Conservation (phyloP, 2,888 invertebrate genomes). For the Malacosoma neustria region DNA sequence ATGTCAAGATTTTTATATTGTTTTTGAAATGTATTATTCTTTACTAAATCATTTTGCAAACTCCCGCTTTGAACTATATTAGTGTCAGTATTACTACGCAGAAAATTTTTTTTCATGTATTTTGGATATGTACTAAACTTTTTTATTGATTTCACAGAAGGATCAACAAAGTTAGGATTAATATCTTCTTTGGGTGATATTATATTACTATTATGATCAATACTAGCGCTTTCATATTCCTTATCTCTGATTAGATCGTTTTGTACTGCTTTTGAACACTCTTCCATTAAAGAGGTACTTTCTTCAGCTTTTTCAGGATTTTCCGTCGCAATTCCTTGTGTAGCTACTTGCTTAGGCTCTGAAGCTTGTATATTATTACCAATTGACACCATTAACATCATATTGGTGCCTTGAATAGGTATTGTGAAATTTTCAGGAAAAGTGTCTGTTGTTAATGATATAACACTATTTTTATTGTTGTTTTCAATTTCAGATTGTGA, state of each 20-base stretch:
- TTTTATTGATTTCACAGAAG: neutral
- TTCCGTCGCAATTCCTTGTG: constrained; percentile 29
- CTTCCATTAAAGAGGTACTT: constrained; percentile 34
- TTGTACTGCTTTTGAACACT: constrained; percentile 44
- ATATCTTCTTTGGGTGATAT: neutral
- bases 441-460: constrained; percentile 10
- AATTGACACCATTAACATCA: constrained; percentile 47
- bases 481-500: neutral
- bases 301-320: constrained; percentile 23
- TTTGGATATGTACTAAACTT: constrained; percentile 40
- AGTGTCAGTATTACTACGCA: constrained; percentile 38
- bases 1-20: neutral
- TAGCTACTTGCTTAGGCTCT: neutral
- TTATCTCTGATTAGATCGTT: constrained; percentile 11
- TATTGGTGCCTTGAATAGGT: constrained; percentile 60
- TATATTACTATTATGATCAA: neutral
- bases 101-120: constrained; percentile 28
- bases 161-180: no score
- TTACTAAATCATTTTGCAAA: constrained; percentile 1
- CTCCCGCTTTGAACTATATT: constrained; percentile 2
- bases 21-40: constrained; percentile 2
- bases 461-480: constrained; percentile 1
- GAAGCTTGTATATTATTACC: constrained; percentile 16
- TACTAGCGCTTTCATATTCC: neutral
- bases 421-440: constrained; percentile 36